Percentiles rank a stretch among this genome's conserved stretches.
phyloP scores from a whole-genome alignment of 2,113 vertebrate species.

The Lathamus discolor region DNA sequence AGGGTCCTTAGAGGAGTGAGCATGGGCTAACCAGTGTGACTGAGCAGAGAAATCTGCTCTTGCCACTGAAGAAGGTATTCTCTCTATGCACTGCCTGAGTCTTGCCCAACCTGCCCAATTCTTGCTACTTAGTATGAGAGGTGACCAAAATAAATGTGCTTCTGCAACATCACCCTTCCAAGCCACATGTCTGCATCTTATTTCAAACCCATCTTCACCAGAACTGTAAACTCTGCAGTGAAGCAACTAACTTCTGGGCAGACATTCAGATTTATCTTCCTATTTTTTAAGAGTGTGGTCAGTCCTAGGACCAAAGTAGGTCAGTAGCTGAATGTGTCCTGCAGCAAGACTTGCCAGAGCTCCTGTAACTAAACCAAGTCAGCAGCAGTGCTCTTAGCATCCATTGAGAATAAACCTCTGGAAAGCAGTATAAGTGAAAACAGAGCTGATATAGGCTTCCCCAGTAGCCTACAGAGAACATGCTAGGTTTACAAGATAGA shows the following conservation, averaged over 20 bases:
- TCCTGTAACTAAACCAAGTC: not conserved
- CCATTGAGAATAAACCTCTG: not conserved
- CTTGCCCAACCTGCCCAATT: not conserved
- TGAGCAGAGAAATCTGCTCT: not conserved
- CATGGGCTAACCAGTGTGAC: not conserved
- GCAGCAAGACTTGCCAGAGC: not conserved
- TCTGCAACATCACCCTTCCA: not conserved
- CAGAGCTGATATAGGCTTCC: not conserved
- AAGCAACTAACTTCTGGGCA: not conserved
- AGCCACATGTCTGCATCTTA: not conserved
- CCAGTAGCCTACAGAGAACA: not conserved
- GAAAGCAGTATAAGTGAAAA: not conserved
- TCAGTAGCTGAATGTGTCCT: not conserved
- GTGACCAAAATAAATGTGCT: not conserved
- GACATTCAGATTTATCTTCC: not conserved
- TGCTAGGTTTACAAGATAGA: not conserved
- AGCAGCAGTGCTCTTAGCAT: not conserved
- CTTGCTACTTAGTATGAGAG: not conserved
- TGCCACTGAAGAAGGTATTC: not conserved
- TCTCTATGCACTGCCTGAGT: not conserved
- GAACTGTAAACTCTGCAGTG: not conserved
- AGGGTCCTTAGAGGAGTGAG: not conserved
- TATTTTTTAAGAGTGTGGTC: not conserved
- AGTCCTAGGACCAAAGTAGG: slow-evolving; percentile 10
- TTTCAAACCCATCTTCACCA: not conserved